Conservation (phyloP, 37 sponge, comb jelly and placozoan species). For the Chondrosia reniformis region DNA sequence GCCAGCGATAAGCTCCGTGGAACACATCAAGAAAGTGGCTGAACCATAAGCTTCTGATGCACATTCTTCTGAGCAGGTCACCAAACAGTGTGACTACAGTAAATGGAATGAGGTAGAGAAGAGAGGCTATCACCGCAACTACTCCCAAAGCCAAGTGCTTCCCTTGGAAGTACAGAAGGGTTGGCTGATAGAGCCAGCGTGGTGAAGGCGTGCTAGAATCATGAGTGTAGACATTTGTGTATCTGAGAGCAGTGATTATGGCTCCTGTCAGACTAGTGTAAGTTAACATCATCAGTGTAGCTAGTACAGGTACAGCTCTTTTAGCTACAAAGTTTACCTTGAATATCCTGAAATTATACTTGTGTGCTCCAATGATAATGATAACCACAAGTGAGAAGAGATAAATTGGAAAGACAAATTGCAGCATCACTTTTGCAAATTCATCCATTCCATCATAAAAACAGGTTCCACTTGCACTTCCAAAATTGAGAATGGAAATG, state of each 20-base stretch:
- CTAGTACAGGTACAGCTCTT: slow-evolving; percentile 18
- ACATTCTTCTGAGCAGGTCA: background rate
- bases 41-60: background rate
- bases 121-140: background rate
- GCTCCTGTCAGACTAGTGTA: slow-evolving; percentile 15
- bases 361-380: slow-evolving; percentile 9
- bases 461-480: slow-evolving; percentile 30
- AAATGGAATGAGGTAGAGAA: slow-evolving; percentile 6
- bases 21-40: slow-evolving; percentile 8
- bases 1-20: background rate
- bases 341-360: background rate
- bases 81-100: slow-evolving; percentile 11
- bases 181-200: slow-evolving; percentile 4
- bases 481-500: slow-evolving; percentile 48
- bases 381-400: slow-evolving; percentile 29
- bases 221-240: slow-evolving; percentile 1
- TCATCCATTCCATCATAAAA: slow-evolving; percentile 69
- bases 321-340: background rate
- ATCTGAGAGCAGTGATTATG: slow-evolving; percentile 2
- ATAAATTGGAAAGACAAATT: slow-evolving; percentile 56
- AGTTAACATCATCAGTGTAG: slow-evolving; percentile 23
- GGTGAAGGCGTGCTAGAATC: background rate
- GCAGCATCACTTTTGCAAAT: slow-evolving; percentile 32
- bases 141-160: slow-evolving; percentile 11
- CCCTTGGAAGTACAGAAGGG: background rate